Base-by-base conservation (phyloP, 1,140 invertebrate genomes). In the Drosophila mauritiana region DNA sequence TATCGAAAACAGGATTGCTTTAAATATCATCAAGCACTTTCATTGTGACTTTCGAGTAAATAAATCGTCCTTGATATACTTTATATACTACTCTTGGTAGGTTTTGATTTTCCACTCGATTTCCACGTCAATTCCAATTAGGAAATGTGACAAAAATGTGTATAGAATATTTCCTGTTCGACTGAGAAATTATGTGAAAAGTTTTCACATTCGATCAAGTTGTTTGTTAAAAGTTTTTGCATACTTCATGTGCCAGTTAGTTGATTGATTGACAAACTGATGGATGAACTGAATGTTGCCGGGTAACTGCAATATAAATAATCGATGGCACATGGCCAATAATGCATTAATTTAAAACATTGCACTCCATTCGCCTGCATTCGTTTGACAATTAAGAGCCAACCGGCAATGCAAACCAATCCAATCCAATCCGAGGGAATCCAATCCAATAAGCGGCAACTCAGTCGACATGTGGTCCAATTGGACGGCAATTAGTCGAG, bases 401-500 rank as follows among this genome's bases (percentile, higher is more conserved):
- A 54, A 53, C 59, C 58, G 65, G 67, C 67, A 37, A 34, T 58
- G 27, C 15, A 43, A 17, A n/a, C 39, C 39, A 45, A 56, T 54
- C 25, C 46, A 45, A 46, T 48, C 43, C 48, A 27, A 17, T 27
- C 22, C 22, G 13, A 22, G 34, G 25, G n/a, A 49, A 46, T 46
- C 40, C 57, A 49, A 46, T 46, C 40, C 57, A 45, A 65, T 63
- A 11, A 59, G 39, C 1, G 22, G 15, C 7, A 31, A 31, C 27
- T 8, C 27, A 31, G 27, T 31, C 27, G 25, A 45, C 70, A 61
- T 59, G 67, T 58, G 48, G 51, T 53, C 27, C 56, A 69, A 84
- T 84, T 84, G 80, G 85, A 80, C 43, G 45, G 39, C 78, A 78
- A 85, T 86, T 80, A 85, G 58, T 15, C 25, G 34, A 15, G 70